Conservation (phyloP, 2,888 invertebrate species). For the Hydroisotoma schaefferi region DNA sequence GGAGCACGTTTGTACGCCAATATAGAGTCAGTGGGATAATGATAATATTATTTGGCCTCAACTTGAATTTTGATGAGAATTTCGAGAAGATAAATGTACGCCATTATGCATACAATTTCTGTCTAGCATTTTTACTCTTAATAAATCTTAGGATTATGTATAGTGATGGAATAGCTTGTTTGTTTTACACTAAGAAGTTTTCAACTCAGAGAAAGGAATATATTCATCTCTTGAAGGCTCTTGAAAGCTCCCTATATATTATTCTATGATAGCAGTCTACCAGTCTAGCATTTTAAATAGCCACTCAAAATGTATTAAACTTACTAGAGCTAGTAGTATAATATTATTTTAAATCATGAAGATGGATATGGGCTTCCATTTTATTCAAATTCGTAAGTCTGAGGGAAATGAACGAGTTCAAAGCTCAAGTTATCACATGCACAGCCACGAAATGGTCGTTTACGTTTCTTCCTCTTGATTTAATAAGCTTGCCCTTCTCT, state of each 20-base stretch:
- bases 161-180: no score
- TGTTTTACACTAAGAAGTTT: no score
- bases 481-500: no score
- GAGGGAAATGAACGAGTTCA: not conserved
- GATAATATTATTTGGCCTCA: slow-evolving; percentile 6
- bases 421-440: slow-evolving; percentile 9
- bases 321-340: no score
- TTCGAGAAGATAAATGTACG: not conserved
- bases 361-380: not conserved
- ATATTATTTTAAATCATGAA: not conserved
- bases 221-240: no score
- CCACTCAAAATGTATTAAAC: no score
- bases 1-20: no score
- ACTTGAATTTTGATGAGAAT: slow-evolving; percentile 17
- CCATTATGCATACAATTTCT: slow-evolving; percentile 6
- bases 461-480: not conserved
- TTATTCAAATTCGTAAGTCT: slow-evolving; percentile 8
- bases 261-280: no score
- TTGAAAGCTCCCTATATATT: no score
- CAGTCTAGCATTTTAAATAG: no score
- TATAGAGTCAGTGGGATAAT: not conserved
- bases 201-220: no score
- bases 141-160: no score
- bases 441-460: slow-evolving; percentile 7
- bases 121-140: not conserved